Evolutionary conservation across 2,888 invertebrate species (phyloP).

Genomic region (Spodoptera littoralis): DNA sequence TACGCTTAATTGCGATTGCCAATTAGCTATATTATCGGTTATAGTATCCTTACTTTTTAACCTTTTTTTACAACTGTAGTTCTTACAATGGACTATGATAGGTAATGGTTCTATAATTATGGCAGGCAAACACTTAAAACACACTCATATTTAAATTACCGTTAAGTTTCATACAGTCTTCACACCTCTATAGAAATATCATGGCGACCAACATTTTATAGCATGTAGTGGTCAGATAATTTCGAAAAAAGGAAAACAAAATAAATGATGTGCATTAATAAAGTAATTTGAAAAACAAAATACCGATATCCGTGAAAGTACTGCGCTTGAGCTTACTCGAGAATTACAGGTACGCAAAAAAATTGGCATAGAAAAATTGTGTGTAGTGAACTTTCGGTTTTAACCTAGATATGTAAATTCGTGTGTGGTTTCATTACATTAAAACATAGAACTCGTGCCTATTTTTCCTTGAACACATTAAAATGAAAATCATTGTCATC

Average conservation of each 20-base stretch:
- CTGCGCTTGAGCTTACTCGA: conserved; percentile 47
- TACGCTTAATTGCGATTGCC: conserved; percentile 76
- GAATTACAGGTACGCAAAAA: conserved; percentile 31
- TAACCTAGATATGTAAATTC: conserved; percentile 27
- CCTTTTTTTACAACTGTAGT: too few species aligned
- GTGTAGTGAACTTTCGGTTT: conserved; percentile 32
- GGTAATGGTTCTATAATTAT: background rate
- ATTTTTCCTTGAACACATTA: too few species aligned
- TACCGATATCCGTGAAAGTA: conserved; percentile 47
- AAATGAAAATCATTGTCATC: too few species aligned
- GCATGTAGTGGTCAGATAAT: too few species aligned
- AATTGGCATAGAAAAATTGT: conserved; percentile 31
- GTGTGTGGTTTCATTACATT: background rate
- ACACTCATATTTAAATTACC: too few species aligned
- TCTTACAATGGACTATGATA: background rate
- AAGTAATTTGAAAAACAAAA: conserved; percentile 44
- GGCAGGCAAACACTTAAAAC: too few species aligned
- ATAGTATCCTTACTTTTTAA: conserved; percentile 62
- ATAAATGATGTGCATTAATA: too few species aligned
- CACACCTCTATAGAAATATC: too few species aligned
- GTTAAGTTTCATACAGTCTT: too few species aligned
- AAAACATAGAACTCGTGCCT: background rate
- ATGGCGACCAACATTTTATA: too few species aligned
- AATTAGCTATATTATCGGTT: conserved; percentile 69
- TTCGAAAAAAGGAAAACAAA: too few species aligned